phyloP scores from a whole-genome alignment of 2,888 invertebrate genomes.

The Drosophila ustulata region DNA sequence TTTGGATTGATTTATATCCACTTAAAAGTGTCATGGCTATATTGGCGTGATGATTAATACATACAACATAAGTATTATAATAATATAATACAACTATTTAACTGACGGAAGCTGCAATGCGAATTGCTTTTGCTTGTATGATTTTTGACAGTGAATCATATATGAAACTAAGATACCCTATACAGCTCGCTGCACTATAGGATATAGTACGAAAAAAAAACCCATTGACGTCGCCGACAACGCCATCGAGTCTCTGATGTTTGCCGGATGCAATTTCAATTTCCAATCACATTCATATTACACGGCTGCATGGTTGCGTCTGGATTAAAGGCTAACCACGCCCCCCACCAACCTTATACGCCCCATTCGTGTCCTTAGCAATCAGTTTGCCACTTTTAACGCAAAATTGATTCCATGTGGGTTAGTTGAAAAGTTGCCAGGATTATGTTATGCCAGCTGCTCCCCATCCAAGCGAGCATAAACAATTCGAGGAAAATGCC shows the following conservation, averaged over 20 bases:
- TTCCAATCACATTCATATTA: constrained; percentile 79
- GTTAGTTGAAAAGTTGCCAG: constrained; percentile 43
- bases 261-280: constrained; percentile 79
- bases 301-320: constrained; percentile 62
- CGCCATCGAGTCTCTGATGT: constrained; percentile 39
- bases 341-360: neutral
- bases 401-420: constrained; percentile 59
- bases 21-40: neutral
- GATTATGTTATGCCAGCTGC: constrained; percentile 20
- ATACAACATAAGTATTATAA: too few species aligned
- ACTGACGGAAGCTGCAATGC: too few species aligned
- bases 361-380: constrained; percentile 1
- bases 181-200: neutral
- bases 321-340: constrained; percentile 52
- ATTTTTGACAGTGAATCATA: neutral
- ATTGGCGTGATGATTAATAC: too few species aligned
- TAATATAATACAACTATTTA: too few species aligned
- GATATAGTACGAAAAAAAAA: neutral
- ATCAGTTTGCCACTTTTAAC: constrained; percentile 34
- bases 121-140: neutral
- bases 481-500: constrained; percentile 18
- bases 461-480: neutral
- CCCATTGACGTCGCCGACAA: constrained; percentile 12
- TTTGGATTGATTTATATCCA: neutral
- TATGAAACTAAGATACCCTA: too few species aligned